A percentile compares a stretch with the other conserved stretches of the same genome.
phyloP scores from a whole-genome alignment of 1,140 invertebrate genomes.

The Prorops nasuta region DNA sequence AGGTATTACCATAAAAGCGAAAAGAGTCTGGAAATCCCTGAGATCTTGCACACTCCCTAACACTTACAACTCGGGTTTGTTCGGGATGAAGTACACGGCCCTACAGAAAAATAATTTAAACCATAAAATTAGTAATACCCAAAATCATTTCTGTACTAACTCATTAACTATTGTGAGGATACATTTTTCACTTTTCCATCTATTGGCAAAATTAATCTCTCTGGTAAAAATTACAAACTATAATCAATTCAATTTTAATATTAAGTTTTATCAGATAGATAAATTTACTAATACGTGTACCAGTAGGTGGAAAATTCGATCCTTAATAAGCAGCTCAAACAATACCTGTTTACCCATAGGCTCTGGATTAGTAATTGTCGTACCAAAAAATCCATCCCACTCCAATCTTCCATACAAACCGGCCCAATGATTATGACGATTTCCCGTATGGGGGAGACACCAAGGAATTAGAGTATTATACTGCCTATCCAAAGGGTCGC shows the following conservation, averaged over 20 bases:
- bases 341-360: constrained; percentile 84
- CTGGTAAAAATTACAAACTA: too few species aligned
- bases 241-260: too few species aligned
- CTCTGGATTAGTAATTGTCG: constrained; percentile 86
- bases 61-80: constrained; percentile 79
- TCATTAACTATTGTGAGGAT: too few species aligned
- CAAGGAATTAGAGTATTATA: constrained; percentile 86
- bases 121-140: too few species aligned
- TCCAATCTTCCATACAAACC: constrained; percentile 71
- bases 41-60: constrained; percentile 82
- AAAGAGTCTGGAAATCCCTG: constrained; percentile 84
- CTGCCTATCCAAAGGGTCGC: constrained; percentile 74
- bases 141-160: too few species aligned
- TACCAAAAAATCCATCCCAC: constrained; percentile 85
- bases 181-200: too few species aligned
- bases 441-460: constrained; percentile 86
- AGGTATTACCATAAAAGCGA: constrained; percentile 72
- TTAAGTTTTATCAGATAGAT: too few species aligned
- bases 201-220: too few species aligned
- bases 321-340: constrained; percentile 11
- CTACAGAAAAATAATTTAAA: constrained; percentile 46
- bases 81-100: constrained; percentile 79
- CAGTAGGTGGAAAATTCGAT: constrained; percentile 17
- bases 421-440: constrained; percentile 85
- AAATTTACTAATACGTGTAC: constrained; percentile 18